A percentile compares a stretch with the other conserved stretches of the same genome.
phyloP scores from a whole-genome alignment of 2,113 vertebrate species.

The Lipotes vexillifer region DNA sequence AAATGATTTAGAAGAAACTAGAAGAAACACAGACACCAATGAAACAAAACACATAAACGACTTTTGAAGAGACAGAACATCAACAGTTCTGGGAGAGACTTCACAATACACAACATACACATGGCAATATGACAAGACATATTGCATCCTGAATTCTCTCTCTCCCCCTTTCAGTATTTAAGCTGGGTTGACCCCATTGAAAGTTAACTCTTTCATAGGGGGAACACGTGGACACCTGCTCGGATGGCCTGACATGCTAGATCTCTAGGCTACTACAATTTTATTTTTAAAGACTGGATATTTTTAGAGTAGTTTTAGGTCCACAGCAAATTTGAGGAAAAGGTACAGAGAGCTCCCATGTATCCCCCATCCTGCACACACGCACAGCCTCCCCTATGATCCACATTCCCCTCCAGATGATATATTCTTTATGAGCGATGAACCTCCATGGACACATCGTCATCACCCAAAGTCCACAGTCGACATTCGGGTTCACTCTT shows the following conservation, averaged over 20 bases:
- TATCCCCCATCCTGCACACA: background rate
- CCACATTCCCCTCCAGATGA: fast-evolving
- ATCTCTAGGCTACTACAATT: background rate
- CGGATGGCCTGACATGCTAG: too few relatives aligned
- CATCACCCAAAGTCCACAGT: fast-evolving
- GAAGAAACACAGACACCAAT: fast-evolving
- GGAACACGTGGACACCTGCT: background rate
- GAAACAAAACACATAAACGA: background rate
- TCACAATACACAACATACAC: background rate
- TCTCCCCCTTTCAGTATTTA: background rate
- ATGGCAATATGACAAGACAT: background rate
- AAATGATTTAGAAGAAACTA: too few relatives aligned
- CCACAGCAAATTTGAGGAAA: too few relatives aligned
- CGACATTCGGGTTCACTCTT: fast-evolving
- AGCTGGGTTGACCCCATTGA: background rate
- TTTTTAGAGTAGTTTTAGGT: background rate
- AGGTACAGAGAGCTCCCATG: too few relatives aligned
- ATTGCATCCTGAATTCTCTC: background rate
- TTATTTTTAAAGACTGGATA: background rate
- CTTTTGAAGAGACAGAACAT: background rate
- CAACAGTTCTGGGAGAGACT: background rate
- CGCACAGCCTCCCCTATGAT: fast-evolving
- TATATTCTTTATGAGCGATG: too few relatives aligned
- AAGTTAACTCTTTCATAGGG: background rate
- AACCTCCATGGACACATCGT: fast-evolving